Conservation (phyloP, 2,113 vertebrate genomes). For the Psilopsiagon aymara region DNA sequence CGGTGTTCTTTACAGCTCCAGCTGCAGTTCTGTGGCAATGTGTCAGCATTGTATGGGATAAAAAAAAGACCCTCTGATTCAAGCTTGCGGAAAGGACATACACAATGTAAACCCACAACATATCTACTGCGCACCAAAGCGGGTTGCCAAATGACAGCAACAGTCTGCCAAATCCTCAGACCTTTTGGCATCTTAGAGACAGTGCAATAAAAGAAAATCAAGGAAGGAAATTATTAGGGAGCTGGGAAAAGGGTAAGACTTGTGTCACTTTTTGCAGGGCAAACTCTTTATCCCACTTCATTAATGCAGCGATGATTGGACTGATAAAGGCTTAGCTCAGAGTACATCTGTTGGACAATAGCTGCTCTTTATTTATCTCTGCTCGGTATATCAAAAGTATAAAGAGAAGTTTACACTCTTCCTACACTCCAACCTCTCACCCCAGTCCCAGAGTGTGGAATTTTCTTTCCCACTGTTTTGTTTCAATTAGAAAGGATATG, state of each 20-base stretch:
- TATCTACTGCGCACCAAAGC: slow-evolving; percentile 11
- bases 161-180: slow-evolving; percentile 59
- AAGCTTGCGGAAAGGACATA: slow-evolving; percentile 50
- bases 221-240: slow-evolving; percentile 55
- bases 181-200: slow-evolving; percentile 36
- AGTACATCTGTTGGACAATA: slow-evolving; percentile 38
- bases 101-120: slow-evolving; percentile 50
- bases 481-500: slow-evolving; percentile 34
- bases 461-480: slow-evolving; percentile 49
- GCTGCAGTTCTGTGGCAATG: slow-evolving; percentile 12
- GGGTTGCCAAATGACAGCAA: slow-evolving; percentile 55
- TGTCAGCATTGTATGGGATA: not conserved
- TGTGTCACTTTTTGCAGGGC: not conserved
- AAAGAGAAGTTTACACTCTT: slow-evolving; percentile 31
- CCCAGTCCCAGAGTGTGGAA: not conserved
- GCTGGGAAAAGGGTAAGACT: slow-evolving; percentile 35
- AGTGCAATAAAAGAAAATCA: slow-evolving; percentile 1
- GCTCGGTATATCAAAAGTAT: not conserved
- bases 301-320: slow-evolving; percentile 13
- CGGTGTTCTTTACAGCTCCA: slow-evolving; percentile 11
- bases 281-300: slow-evolving; percentile 24
- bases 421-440: slow-evolving; percentile 45
- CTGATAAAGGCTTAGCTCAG: slow-evolving; percentile 20
- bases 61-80: slow-evolving; percentile 34
- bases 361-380: slow-evolving; percentile 34